Base-by-base conservation (phyloP, 1,140 invertebrate genomes). In the Lepidurus packardi region DNA sequence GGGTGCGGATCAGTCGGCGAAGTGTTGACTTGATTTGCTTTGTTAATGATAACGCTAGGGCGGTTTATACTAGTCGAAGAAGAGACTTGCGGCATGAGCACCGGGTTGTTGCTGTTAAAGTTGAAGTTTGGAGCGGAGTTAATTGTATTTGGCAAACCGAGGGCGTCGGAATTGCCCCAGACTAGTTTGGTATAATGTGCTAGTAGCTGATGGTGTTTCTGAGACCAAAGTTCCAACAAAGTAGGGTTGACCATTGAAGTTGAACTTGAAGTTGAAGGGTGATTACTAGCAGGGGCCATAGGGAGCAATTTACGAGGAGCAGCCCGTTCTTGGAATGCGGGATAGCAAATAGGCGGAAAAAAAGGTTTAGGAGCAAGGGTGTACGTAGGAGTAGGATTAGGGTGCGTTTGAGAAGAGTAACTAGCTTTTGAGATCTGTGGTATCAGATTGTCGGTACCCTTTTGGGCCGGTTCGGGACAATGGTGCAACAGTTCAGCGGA, bases 131-230 rank as follows among this genome's bases (percentile, higher is more conserved):
- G 13, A 13, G 53, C 21, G 1, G 6, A 13, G 21, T 21, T 65
- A 1, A 7, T n/a, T 65, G 7, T n/a, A 21, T 65, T 65, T 21
- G 53, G 0, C 53, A 21, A 65, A 21, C 21, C 21, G 7, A 65
- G 8, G 53, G 13, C 53, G 1, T 65, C 53, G 6, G 53, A 4
- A 21, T n/a, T 16, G 21, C 53, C 53, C 53, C 53, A 65, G 53
- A 65, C n/a, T 65, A 65, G 53, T 16, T 65, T 65, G 16, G 53
- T 65, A 16, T 65, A 65, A n/a, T 65, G 53, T n/a, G 16, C 53
- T 21, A 65, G 53, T 65, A 65, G 53, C 53, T 65, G 16, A 21
- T 65, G 53, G 53, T 65, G 53, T n/a, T 65, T 65, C 53, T 65
- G 16, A 16, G 53, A 13, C 53, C 53, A 65, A 21, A 65, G 53